phyloP scores from a whole-genome alignment of 1,140 invertebrate species.

The Drosophila bipectinata region DNA sequence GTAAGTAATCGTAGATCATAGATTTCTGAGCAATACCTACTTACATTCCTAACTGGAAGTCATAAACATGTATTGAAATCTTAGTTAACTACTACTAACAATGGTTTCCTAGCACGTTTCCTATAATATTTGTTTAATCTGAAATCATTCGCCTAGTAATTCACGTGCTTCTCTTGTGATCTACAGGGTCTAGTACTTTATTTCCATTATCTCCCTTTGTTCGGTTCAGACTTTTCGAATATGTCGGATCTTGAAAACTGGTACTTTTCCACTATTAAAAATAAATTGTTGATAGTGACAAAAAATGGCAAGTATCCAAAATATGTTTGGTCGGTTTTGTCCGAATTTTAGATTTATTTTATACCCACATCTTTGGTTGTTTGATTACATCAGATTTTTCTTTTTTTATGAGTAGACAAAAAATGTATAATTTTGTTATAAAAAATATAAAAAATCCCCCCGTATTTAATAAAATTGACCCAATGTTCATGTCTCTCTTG shows the following conservation, averaged over 20 bases:
- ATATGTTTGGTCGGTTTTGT: neutral
- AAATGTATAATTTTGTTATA: neutral
- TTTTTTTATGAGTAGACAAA: neutral
- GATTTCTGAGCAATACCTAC: constrained; percentile 10
- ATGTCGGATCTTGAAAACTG: constrained; percentile 1
- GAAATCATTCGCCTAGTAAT: neutral
- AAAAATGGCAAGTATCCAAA: constrained; percentile 2
- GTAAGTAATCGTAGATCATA: constrained; percentile 17
- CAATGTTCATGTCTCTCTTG: constrained; percentile 32
- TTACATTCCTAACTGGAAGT: constrained; percentile 12
- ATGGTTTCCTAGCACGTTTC: constrained; percentile 5
- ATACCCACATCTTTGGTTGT: neutral
- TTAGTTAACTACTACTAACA: neutral
- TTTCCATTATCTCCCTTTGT: neutral
- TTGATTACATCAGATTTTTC: neutral
- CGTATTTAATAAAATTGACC: neutral
- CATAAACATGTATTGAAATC: neutral
- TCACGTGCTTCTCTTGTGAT: neutral
- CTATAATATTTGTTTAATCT: neutral
- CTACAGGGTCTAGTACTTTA: neutral
- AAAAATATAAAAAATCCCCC: neutral
- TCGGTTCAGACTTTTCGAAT: neutral
- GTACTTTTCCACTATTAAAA: constrained; percentile 17
- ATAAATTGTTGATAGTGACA: neutral
- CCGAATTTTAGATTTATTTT: neutral